Evolutionary conservation across 2,113 vertebrate species (phyloP), one percentile per base, ranked within the genome.

Genomic region (Tiliqua scincoides): DNA sequence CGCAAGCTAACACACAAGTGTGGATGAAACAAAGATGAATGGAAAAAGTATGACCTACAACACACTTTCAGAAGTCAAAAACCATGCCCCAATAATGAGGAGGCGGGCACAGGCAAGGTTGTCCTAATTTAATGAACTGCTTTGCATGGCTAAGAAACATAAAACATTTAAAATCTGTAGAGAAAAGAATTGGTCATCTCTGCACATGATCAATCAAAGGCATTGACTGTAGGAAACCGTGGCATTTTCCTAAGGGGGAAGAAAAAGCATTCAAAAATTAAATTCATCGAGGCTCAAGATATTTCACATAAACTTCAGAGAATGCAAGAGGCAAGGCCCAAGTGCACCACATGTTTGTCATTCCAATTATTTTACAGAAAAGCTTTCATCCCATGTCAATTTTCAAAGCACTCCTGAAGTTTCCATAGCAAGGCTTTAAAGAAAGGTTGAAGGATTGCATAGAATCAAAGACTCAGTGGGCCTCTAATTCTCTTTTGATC

Each of bases 401-500:
- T 91, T 93, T 77, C 89, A 94, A 94, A 95, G 93, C 2, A 0
- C 67, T 92, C 92, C 85, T 57, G 81, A 87, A 93, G 93, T 78
- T 91, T 93, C 93, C 91, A 68, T 92, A 90, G 82, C 91, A 89
- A 93, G 93, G 91, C 84, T 92, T 94, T 89, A 95, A 93, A 92
- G 90, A 92, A 93, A 94, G 91, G 92, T 90, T 84, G 90, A 91
- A 89, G 86, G 57, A 89, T 67, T 87, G 92, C 93, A 84, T 91
- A 91, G 92, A 85, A 88, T 96, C 93, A 94, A 90, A 93, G 91
- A 90, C 92, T 96, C 96, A 97, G 91, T 94, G 96, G 89, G 97
- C 97, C 73, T 96, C 90, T 14, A 99, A 97, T 91, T 98, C 97
- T 88, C 97, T 97, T 89, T 94, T 96, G 92, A 99, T 95, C 93